These are phyloP conservation scores for Crepidodera aurea DNA, from an alignment of 2,888 invertebrate species.

Conservation along the genomic window DNA sequence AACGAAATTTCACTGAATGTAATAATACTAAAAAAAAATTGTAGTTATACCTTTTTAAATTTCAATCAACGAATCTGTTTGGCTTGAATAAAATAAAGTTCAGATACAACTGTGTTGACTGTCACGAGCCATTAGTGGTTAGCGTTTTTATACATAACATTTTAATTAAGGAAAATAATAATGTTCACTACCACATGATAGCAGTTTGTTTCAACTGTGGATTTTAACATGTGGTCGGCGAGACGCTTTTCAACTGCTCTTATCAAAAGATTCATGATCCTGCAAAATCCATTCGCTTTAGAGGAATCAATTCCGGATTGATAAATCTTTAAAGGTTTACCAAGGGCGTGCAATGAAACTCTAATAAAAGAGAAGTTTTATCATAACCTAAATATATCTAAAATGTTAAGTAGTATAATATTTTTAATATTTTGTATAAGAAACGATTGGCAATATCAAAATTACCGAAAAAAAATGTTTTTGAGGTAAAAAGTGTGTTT, in stretches of 20 bases:
- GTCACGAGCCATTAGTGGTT: slow-evolving; percentile 33
- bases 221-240: slow-evolving; percentile 41
- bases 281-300: slow-evolving; percentile 24
- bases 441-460: too few species aligned
- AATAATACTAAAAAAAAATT: too few species aligned
- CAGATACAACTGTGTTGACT: slow-evolving; percentile 21
- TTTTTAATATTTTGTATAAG: too few species aligned
- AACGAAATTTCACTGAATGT: too few species aligned
- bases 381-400: too few species aligned
- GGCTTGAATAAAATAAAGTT: slow-evolving; percentile 18
- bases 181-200: slow-evolving; percentile 37
- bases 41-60: too few species aligned
- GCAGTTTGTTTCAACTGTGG: slow-evolving; percentile 30
- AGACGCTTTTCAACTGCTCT: slow-evolving; percentile 30
- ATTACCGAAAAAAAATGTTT: too few species aligned
- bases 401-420: too few species aligned
- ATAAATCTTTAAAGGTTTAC: background rate
- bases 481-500: too few species aligned
- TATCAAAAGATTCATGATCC: slow-evolving; percentile 35
- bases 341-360: too few species aligned
- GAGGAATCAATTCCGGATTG: background rate
- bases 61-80: too few species aligned
- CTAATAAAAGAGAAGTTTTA: too few species aligned
- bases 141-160: slow-evolving; percentile 32
- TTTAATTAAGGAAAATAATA: slow-evolving; percentile 40